phyloP scores from a whole-genome alignment of 2,888 invertebrate species.

The Morinoia aosen region DNA sequence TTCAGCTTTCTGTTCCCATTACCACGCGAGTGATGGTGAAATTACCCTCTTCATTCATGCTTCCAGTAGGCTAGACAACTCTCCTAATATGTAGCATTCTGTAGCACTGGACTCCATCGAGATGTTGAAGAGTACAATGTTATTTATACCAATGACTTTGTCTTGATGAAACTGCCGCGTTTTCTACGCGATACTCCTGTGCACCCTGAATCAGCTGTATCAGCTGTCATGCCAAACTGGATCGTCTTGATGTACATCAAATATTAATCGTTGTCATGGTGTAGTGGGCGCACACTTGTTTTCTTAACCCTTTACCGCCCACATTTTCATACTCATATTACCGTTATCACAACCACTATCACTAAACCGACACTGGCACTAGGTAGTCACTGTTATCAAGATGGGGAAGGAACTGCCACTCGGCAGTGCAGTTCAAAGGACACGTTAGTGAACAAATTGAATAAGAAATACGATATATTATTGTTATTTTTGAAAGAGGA shows the following conservation, averaged over 20 bases:
- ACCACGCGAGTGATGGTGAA: not conserved
- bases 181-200: not conserved
- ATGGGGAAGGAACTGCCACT: no score
- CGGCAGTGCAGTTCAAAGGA: no score
- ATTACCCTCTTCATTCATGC: not conserved
- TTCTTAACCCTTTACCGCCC: no score
- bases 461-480: no score
- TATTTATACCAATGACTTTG: not conserved
- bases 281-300: not conserved
- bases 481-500: no score
- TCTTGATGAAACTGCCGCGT: not conserved
- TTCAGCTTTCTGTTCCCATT: not conserved
- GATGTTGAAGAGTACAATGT: not conserved
- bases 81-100: not conserved
- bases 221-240: not conserved
- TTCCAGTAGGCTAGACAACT: not conserved
- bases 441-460: no score
- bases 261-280: not conserved
- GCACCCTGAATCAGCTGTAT: not conserved
- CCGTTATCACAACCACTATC: no score
- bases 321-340: no score
- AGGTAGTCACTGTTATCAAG: no score
- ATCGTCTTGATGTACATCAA: not conserved
- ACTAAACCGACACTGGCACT: no score
- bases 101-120: not conserved